Base-by-base conservation (phyloP, 2,113 vertebrate species). In the Myotis yumanensis region DNA sequence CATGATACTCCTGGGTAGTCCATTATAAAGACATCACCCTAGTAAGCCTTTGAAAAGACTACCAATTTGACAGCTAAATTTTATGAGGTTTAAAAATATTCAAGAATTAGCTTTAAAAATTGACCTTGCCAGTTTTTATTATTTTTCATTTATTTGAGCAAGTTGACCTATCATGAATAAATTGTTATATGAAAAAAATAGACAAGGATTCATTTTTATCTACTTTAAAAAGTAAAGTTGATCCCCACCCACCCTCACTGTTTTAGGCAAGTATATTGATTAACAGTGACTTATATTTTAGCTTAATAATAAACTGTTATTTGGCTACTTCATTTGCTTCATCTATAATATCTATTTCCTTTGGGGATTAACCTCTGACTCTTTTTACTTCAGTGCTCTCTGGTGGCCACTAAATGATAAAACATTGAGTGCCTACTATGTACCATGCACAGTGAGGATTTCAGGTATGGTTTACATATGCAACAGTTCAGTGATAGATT, bases 261-360 rank as follows among this genome's bases (percentile, higher is more conserved):
- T 94, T 94, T 93, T 91, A 82, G 54, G 77, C 52, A 76, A 69
- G 22, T 95, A 52, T 82, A 40, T 83, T 90, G 22, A 32, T 71
- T 15, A 86, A 28, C 22, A 77, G 17, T 79, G 90, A 94, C 66
- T 64, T 91, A 25, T 28, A 68, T 91, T 97, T 93, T 82, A 95
- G 11, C 30, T 91, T 69, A 80, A 94, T 69, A 71, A n/a, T 76
- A 59, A 86, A n/a, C 32, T 68, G n/a, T 91, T 90, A 83, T 5
- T 76, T 90, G 35, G 20, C 51, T 73, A 68, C n/a, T 93, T 91
- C 0, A 62, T 84, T 94, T 77, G 7, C 14, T 81, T 96, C 28
- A 52, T 89, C 88, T 91, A 32, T 91, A 84, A 54, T 92, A 30
- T 16, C 12, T 89, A 89, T 82, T 91, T 95, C 48, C 51, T 95